Percentiles rank a stretch among this genome's conserved stretches.
These are phyloP conservation scores for Drosophila nasuta DNA, from an alignment of 1,140 invertebrate species.

Conservation along the genomic window DNA sequence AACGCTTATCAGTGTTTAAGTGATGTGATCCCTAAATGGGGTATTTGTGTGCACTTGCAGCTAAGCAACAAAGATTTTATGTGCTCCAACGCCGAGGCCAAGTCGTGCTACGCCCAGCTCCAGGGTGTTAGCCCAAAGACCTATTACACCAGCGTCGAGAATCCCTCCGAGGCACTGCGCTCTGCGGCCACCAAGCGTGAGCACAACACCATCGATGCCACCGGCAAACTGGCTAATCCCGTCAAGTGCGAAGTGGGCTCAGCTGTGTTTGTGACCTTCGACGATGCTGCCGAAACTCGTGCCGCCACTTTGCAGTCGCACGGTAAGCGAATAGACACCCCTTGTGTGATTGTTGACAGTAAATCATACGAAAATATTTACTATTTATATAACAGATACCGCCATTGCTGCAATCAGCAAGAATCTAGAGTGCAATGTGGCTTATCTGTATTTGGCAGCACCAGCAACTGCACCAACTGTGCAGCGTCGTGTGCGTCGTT, in stretches of 20 bases:
- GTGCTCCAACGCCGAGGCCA: slow-evolving; percentile 58
- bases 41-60: slow-evolving; percentile 31
- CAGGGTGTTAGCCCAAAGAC: slow-evolving; percentile 70
- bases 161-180: slow-evolving; percentile 72
- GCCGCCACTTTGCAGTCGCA: slow-evolving; percentile 84
- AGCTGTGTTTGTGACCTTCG: slow-evolving; percentile 82
- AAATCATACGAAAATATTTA: not conserved
- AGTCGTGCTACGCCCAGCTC: slow-evolving; percentile 76
- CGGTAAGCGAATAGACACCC: slow-evolving; percentile 73
- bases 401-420: slow-evolving; percentile 69
- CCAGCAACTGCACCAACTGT: slow-evolving; percentile 58
- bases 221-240: slow-evolving; percentile 60
- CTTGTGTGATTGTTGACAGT: not conserved
- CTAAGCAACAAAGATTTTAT: slow-evolving; percentile 72
- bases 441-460: slow-evolving; percentile 74
- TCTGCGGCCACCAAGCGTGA: slow-evolving; percentile 55
- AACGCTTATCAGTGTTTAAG: not conserved
- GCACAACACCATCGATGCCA: slow-evolving; percentile 65
- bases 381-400: slow-evolving; percentile 75
- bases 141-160: slow-evolving; percentile 77
- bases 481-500: slow-evolving; percentile 64
- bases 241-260: slow-evolving; percentile 66
- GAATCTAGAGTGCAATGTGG: slow-evolving; percentile 71
- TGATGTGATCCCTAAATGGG: not conserved
- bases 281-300: slow-evolving; percentile 82